Percentiles rank a stretch among this genome's conserved stretches.
These are phyloP conservation scores for Epistrophella euchroma DNA, from an alignment of 2,888 invertebrate genomes.

Conservation along the genomic window DNA sequence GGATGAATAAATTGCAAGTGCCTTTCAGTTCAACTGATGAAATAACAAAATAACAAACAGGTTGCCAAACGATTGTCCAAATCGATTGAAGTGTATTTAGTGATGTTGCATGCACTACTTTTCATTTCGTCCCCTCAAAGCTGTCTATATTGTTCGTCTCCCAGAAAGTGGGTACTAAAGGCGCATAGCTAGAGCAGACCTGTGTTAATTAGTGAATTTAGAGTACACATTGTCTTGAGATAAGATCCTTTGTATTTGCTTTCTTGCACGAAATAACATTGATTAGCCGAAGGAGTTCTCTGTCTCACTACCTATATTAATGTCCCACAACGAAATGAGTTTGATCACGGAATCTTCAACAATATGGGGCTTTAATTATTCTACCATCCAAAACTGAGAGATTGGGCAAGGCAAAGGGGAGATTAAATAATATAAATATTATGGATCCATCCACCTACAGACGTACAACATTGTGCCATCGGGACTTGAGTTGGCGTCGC, in stretches of 20 bases:
- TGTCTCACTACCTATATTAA: not conserved
- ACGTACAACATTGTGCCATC: not conserved
- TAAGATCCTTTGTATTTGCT: constrained; percentile 35
- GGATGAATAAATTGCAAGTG: constrained; percentile 40
- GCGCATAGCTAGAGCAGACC: constrained; percentile 5
- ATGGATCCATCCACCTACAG: constrained; percentile 20
- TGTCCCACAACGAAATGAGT: constrained; percentile 48
- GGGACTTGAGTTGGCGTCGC: not conserved
- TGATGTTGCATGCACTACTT: constrained; percentile 53
- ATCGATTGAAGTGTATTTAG: constrained; percentile 31
- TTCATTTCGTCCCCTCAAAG: constrained; percentile 9
- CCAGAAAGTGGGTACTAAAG: not conserved
- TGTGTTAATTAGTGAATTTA: constrained; percentile 53
- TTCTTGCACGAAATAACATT: constrained; percentile 43
- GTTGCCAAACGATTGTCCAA: constrained; percentile 54
- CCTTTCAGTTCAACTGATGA: constrained; percentile 51
- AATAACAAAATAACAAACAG: constrained; percentile 69
- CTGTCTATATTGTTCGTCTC: not conserved
- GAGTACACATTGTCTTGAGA: constrained; percentile 38
- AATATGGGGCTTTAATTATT: constrained; percentile 61
- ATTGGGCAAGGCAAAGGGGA: not conserved
- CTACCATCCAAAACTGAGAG: not conserved
- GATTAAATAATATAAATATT: constrained; percentile 56
- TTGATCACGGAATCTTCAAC: constrained; percentile 65
- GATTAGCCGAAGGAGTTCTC: constrained; percentile 26